Conservation (phyloP, 2,888 invertebrate species). For the Lamproptera curius region DNA sequence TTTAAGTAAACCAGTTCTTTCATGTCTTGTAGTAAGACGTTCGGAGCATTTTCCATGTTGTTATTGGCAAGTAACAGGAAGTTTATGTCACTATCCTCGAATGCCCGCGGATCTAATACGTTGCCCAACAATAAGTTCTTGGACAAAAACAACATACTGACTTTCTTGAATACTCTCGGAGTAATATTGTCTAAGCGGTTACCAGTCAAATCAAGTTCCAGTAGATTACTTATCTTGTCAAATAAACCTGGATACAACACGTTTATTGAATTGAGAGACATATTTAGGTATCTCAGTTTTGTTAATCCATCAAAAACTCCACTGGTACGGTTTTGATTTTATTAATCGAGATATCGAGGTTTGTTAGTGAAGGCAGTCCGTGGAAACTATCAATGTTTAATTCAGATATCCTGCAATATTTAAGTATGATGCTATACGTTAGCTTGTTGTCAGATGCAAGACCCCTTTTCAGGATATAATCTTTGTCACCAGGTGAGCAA, state of each 20-base stretch:
- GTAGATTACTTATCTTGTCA: conserved; percentile 40
- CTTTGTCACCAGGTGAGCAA: conserved; percentile 30
- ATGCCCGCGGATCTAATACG: conserved; percentile 37
- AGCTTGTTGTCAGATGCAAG: conserved; percentile 40
- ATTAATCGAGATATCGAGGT: conserved; percentile 48
- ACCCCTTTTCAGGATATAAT: conserved; percentile 36
- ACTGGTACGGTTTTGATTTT: conserved; percentile 40
- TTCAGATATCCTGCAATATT: conserved; percentile 35
- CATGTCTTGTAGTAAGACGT: conserved; percentile 38
- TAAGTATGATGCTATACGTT: conserved; percentile 34
- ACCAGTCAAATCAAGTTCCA: conserved; percentile 44
- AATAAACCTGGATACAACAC: conserved; percentile 46
- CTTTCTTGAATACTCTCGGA: conserved; percentile 34
- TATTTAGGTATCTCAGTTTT: conserved; percentile 40
- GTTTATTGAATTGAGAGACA: conserved; percentile 43
- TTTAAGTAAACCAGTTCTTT: conserved; percentile 38
- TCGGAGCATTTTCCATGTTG: conserved; percentile 41
- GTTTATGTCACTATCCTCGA: conserved; percentile 32
- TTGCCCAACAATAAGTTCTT: conserved; percentile 42
- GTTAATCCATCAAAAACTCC: conserved; percentile 43
- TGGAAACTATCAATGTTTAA: conserved; percentile 43
- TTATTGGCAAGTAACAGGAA: conserved; percentile 47
- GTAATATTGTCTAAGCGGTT: conserved; percentile 39
- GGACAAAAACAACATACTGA: conserved; percentile 42
- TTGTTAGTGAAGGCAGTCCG: conserved; percentile 35